Percentiles rank a stretch among this genome's conserved stretches.
These are phyloP conservation scores for Erethizon dorsatum DNA, from an alignment of 2,797 vertebrate genomes.

Conservation along the genomic window DNA sequence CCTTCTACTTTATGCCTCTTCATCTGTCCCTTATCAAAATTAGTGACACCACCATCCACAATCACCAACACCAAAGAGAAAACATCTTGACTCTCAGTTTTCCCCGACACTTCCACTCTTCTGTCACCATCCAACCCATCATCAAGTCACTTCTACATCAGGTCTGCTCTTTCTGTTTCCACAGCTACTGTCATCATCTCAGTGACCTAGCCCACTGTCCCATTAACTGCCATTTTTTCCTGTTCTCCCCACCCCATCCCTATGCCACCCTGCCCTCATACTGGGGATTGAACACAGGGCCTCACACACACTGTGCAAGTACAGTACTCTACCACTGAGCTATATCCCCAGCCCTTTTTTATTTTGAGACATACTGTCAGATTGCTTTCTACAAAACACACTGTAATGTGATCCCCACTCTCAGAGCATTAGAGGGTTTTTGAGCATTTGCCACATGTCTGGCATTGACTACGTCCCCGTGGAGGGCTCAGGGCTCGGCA, in stretches of 20 bases:
- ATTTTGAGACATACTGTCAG: constrained; percentile 17
- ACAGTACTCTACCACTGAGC: background rate
- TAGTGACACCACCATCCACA: background rate
- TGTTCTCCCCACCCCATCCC: background rate
- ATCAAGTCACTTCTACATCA: background rate
- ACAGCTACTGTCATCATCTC: background rate
- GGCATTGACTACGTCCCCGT: background rate
- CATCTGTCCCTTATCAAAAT: background rate
- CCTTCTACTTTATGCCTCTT: background rate
- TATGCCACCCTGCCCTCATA: background rate
- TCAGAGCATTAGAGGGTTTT: background rate
- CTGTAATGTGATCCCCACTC: background rate
- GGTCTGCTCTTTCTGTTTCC: background rate
- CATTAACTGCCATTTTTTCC: background rate
- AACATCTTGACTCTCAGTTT: background rate
- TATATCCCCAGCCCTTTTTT: background rate
- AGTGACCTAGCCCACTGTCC: background rate
- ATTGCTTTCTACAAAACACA: background rate
- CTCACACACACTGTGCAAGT: background rate
- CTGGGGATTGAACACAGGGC: background rate
- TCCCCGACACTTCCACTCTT: background rate
- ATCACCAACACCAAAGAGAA: background rate
- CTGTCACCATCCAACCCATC: background rate
- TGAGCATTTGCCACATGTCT: background rate
- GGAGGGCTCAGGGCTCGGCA: too few species aligned